These are phyloP conservation scores for Sinocyclocheilus anophthalmus DNA, from an alignment of 2,113 vertebrate genomes.

Conservation along the genomic window DNA sequence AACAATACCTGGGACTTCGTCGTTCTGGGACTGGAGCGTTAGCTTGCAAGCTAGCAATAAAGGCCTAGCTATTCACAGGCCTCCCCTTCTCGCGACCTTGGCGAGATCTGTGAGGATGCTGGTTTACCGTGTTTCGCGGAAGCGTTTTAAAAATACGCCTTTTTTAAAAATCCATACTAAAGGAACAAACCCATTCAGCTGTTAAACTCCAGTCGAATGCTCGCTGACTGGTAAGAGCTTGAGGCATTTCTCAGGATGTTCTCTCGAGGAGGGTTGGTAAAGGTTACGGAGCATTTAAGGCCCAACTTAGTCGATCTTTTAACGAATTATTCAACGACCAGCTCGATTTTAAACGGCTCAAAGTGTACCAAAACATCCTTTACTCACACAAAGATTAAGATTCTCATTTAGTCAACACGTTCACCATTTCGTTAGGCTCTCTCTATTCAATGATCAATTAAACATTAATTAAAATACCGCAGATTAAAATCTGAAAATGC, in stretches of 20 bases:
- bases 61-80: conserved; percentile 5
- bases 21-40: background rate
- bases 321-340: background rate
- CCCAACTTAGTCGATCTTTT: background rate
- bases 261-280: background rate
- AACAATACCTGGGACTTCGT: conserved; percentile 6
- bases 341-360: background rate
- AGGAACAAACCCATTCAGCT: background rate
- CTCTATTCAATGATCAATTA: background rate
- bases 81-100: conserved; percentile 68
- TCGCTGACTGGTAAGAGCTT: background rate
- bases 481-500: background rate
- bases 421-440: background rate
- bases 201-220: background rate
- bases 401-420: background rate
- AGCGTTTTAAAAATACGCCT: background rate
- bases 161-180: fast-evolving
- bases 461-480: background rate
- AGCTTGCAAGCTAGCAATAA: conserved; percentile 24
- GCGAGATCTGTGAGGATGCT: background rate
- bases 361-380: background rate
- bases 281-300: conserved; percentile 20
- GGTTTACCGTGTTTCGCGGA: background rate
- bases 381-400: background rate
- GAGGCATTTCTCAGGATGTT: background rate